phyloP scores from a whole-genome alignment of 2,113 vertebrate species.

The Microcebus tavaratra region DNA sequence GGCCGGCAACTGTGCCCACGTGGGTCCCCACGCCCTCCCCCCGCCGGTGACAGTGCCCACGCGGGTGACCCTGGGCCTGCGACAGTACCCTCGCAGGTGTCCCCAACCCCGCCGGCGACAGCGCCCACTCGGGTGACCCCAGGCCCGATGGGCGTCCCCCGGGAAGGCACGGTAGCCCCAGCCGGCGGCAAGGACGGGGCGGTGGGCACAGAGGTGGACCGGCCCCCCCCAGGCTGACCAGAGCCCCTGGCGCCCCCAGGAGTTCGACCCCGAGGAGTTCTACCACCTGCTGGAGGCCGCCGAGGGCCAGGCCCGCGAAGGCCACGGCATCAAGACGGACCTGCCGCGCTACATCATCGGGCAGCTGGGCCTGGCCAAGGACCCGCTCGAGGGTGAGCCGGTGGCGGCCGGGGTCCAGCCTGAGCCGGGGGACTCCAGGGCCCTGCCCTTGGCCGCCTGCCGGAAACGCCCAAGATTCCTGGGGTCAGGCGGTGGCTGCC shows the following conservation, averaged over 20 bases:
- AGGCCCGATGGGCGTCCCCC: background rate
- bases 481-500: background rate
- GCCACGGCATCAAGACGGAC: slow-evolving; percentile 95
- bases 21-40: no score
- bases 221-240: background rate
- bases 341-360: slow-evolving; percentile 97
- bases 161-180: background rate
- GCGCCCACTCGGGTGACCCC: background rate
- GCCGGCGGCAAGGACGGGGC: no score
- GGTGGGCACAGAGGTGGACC: background rate
- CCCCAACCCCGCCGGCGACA: no score
- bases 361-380: slow-evolving; percentile 94
- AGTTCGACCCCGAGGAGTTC: slow-evolving; percentile 98
- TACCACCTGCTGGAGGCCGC: slow-evolving; percentile 97
- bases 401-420: background rate
- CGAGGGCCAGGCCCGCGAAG: slow-evolving; percentile 96
- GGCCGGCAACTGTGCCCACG: no score
- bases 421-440: fast-evolving
- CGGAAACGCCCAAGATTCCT: background rate
- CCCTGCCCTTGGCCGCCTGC: background rate
- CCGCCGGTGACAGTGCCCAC: no score
- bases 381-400: slow-evolving; percentile 91
- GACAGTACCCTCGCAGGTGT: no score
- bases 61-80: no score
- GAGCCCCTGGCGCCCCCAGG: slow-evolving; percentile 81